Conservation (phyloP, 2,113 vertebrate genomes). For the Psophia crepitans region DNA sequence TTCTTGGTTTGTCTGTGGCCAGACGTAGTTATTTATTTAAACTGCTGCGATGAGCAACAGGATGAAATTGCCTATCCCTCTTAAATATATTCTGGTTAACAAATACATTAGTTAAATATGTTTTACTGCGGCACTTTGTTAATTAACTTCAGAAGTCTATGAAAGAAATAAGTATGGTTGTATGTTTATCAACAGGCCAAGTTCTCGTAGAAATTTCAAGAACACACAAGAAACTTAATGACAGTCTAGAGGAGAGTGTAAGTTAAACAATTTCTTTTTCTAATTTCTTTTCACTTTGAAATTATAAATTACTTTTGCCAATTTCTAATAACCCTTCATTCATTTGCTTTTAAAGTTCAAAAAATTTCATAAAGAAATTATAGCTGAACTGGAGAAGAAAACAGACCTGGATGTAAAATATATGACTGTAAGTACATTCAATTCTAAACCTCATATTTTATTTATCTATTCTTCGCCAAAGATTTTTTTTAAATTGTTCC, state of each 20-base stretch:
- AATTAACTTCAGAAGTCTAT: not conserved
- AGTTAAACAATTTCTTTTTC: constrained; percentile 48
- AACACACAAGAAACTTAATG: constrained; percentile 87
- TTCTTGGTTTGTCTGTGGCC: not conserved
- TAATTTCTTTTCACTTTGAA: not conserved
- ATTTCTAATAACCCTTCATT: not conserved
- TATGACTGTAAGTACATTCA: constrained; percentile 86
- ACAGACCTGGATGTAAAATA: constrained; percentile 96
- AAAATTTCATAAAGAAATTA: constrained; percentile 91
- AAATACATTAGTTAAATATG: not conserved
- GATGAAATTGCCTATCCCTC: not conserved
- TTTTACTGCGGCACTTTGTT: not conserved
- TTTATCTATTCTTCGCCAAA: not conserved
- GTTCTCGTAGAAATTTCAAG: constrained; percentile 92
- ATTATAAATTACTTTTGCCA: not conserved
- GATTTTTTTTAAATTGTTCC: not conserved
- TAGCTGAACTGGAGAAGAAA: constrained; percentile 93
- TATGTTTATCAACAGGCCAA: constrained; percentile 76
- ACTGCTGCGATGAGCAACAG: not conserved
- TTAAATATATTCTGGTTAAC: not conserved
- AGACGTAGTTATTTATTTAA: not conserved
- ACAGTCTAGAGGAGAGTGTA: constrained; percentile 90
- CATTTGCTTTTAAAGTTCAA: constrained; percentile 82
- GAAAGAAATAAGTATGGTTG: not conserved
- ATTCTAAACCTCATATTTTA: not conserved